Evolutionary conservation across 2,888 invertebrate genomes (phyloP), one percentile per base, ranked within the genome.

Genomic region (Xiphydria camelus): DNA sequence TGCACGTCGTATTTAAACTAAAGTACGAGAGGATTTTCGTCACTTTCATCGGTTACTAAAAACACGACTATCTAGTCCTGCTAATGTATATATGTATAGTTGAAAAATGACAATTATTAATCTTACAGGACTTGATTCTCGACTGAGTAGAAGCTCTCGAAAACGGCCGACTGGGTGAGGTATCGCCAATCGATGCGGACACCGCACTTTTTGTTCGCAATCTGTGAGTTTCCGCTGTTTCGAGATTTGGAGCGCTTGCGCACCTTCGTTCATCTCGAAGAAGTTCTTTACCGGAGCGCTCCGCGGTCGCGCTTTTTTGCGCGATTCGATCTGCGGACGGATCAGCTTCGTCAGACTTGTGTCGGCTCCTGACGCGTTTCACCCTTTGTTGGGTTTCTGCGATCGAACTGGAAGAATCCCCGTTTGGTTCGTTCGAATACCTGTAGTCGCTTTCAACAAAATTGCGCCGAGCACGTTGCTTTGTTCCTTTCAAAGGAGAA

Each of bases 141-240:
- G n/a, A n/a, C n/a, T n/a, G n/a, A n/a, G n/a, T n/a, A n/a, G n/a
- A n/a, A n/a, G n/a, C n/a, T n/a, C n/a, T n/a, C n/a, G n/a, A n/a
- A n/a, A n/a, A n/a, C n/a, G n/a, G n/a, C n/a, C n/a, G n/a, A n/a
- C n/a, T n/a, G n/a, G n/a, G n/a, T n/a, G n/a, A n/a, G n/a, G n/a
- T n/a, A n/a, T n/a, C n/a, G n/a, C 53, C 53, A 4, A 50, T 50
- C 17, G 59, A 53, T 36, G 57, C 61, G 9, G 59, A 58, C 9
- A 40, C 38, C 3, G 48, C 45, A 46, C 56, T 62, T 39, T 49
- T 60, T 12, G 57, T 41, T 35, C 48, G 40, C 17, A 36, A 29
- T 14, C 14, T 26, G 26, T 14, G 6, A n/a, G 29, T 14, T 29
- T 29, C 12, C 29, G 12, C 15, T 29, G 5, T 2, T 14, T 12